Evolutionary conservation across 2,797 vertebrate species (phyloP), one percentile per base, ranked within the genome.

Genomic region (Saxicola maurus): DNA sequence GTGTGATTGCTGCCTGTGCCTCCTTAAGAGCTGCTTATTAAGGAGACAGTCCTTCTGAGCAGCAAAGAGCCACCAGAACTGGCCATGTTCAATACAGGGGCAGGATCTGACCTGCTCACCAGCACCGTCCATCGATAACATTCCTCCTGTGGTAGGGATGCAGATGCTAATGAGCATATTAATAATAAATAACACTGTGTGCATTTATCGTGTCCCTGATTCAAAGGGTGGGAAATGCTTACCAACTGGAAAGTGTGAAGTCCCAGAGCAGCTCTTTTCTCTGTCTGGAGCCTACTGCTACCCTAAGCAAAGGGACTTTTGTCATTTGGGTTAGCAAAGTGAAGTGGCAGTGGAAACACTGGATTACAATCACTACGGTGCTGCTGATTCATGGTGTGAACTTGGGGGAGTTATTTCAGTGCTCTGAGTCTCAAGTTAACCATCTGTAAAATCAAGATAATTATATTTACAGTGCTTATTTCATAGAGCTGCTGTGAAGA

Each of bases 381-480:
- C 35, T 92, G 82, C 78, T 90, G 82, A 90, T 91, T 90, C 93
- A 87, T 0, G 0, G 68, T 78, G 76, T 90, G 84, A 93, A 89
- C 73, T 92, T 90, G 56, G 37, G 91, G 88, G 88, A 94, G 84
- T 89, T 90, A 91, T 82, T 89, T 93, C 66, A 69, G 84, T 81
- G 86, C 68, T 89, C 86, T 91, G 88, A 89, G 82, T 90, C 94
- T 92, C 86, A 92, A 82, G 91, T 82, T 93, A 92, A 90, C 88
- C 90, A 90, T 84, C 88, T 94, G 88, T 91, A 94, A 94, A 90
- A 95, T 90, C 86, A 86, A 80, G 86, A 91, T 95, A 95, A 95
- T 92, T 93, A 85, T 94, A 95, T 93, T 94, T 94, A 90, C 91
- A 89, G 75, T 92, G 90, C 81, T 91, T 90, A 82, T 84, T 69